Evolutionary conservation across 2,113 vertebrate genomes (phyloP), one percentile per base, ranked within the genome.

Genomic region (Chroicocephalus ridibundus): DNA sequence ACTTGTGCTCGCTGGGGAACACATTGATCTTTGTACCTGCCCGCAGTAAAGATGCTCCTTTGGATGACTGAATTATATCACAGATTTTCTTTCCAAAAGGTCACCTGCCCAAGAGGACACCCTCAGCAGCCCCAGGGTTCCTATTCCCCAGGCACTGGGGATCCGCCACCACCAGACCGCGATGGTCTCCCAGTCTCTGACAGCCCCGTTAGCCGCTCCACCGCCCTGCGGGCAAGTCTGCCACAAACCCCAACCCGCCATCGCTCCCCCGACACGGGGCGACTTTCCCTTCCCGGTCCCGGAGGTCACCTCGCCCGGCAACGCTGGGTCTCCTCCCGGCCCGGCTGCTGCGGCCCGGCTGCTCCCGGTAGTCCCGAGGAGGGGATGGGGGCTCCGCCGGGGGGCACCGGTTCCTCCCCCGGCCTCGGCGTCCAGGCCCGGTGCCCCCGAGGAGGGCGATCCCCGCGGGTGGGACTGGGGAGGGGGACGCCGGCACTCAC

Each of bases 111-210:
- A 6, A 3, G 57, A 15, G 44, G 22, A 10, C 55, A 1, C 10
- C 11, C 16, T 51, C 5, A 5, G 17, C 13, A 84, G 20, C 36
- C 11, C 34, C 34, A 0, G 55, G 32, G 12, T 32, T 36, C 22
- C 29, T 2, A 31, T 46, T 81, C 22, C 32, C 46, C 1, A n/a
- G 6, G 47, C 42, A 5, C 52, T 1, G 64, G 21, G 69, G 60
- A 64, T 60, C 70, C 0, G 1, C 36, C 78, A 5, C 60, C 3
- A 4, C 19, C 42, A 10, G 55, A 16, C 26, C 6, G 11, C 20
- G 8, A 2, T 0, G 68, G 22, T 24, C 27, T 31, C 79, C 0
- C 0, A 66, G 25, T 26, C 31, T 31, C 75, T 0, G 22, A 1
- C 46, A 66, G 11, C 44, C 42, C 9, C 1, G 24, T 2, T 13